phyloP scores from a whole-genome alignment of 2,113 vertebrate genomes.

The Hylia prasina region DNA sequence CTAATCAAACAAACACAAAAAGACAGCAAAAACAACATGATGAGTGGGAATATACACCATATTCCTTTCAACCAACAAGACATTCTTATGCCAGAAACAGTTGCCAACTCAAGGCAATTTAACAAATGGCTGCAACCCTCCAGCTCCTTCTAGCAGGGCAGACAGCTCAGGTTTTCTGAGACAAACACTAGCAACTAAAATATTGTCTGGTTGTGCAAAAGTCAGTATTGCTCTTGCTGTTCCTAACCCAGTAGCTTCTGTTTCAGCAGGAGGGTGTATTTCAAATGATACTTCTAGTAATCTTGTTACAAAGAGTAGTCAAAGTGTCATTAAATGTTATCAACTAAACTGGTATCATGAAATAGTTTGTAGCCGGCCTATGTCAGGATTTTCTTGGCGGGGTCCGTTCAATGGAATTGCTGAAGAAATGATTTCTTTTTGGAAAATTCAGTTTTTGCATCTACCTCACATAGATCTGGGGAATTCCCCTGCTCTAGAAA shows the following conservation, averaged over 20 bases:
- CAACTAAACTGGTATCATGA: neutral
- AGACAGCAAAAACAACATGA: neutral
- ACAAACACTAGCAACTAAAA: neutral
- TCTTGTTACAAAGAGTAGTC: neutral
- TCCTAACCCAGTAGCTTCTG: neutral
- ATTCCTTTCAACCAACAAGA: neutral
- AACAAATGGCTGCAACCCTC: neutral
- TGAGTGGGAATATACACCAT: neutral
- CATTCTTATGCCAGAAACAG: fast-evolving
- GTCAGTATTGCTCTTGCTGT: neutral
- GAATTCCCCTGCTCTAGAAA: neutral
- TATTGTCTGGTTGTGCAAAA: neutral
- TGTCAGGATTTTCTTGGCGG: neutral
- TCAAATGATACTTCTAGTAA: neutral
- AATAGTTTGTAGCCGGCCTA: neutral
- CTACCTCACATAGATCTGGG: neutral
- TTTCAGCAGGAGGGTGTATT: neutral
- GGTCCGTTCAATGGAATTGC: neutral
- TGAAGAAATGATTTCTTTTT: neutral
- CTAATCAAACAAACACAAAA: neutral
- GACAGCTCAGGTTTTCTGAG: neutral
- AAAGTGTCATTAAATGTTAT: neutral
- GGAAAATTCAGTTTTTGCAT: neutral
- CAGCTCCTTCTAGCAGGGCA: neutral
- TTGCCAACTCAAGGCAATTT: neutral